Conservation (phyloP, 2,888 invertebrate species). For the Caenorhabditis sp. region DNA sequence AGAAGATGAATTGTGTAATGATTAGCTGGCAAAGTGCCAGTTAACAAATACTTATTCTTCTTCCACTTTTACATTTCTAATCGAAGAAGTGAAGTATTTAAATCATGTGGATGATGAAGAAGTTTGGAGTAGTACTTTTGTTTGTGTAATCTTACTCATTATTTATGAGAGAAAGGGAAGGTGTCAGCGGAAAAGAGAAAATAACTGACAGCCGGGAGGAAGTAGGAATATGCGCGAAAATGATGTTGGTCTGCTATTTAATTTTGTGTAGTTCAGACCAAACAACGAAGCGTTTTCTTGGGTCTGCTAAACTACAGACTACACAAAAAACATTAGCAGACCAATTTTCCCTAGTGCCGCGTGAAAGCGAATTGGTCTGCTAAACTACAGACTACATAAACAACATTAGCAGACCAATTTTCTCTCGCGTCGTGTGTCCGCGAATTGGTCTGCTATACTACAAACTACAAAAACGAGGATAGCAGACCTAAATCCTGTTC, state of each 20-base stretch:
- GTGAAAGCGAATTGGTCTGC: background rate
- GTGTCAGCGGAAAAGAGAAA: too few relatives aligned
- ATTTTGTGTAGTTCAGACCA: background rate
- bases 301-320: slow-evolving; percentile 14
- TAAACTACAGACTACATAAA: too few relatives aligned
- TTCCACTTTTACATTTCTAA: slow-evolving; percentile 22
- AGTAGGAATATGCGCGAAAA: background rate
- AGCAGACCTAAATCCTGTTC: too few relatives aligned
- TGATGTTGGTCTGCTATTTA: background rate
- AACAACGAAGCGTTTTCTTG: too few relatives aligned
- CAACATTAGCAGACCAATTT: too few relatives aligned
- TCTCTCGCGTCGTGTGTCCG: too few relatives aligned
- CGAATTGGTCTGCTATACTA: too few relatives aligned
- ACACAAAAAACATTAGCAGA: background rate
- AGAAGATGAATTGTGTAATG: slow-evolving; percentile 45
- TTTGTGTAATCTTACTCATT: background rate
- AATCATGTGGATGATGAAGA: slow-evolving; percentile 13
- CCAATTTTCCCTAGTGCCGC: background rate
- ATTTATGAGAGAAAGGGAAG: too few relatives aligned
- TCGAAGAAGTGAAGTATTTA: slow-evolving; percentile 20
- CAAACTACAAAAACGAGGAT: background rate
- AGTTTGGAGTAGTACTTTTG: slow-evolving; percentile 9
- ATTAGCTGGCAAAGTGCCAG: slow-evolving; percentile 62
- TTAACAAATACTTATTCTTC: slow-evolving; percentile 56
- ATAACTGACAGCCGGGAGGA: background rate